Evolutionary conservation across 2,888 invertebrate genomes (phyloP).

Genomic region (Rotaria magnacalcarata): DNA sequence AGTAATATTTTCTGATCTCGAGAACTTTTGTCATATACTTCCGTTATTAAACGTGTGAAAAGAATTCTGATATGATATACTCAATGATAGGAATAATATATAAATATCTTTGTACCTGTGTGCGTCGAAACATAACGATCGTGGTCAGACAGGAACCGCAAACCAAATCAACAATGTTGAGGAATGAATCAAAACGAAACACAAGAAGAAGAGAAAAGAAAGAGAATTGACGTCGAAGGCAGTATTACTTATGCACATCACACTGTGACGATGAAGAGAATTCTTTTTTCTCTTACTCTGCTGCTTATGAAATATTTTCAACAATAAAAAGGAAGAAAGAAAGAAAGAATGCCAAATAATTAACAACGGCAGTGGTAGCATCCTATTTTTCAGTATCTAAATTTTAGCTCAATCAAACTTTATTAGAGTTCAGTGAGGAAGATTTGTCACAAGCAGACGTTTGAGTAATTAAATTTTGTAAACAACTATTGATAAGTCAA

Average conservation of each 20-base stretch:
- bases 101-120: not conserved
- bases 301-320: not conserved
- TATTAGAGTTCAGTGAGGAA: not conserved
- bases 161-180: constrained; percentile 1
- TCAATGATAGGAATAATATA: not conserved
- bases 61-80: not conserved
- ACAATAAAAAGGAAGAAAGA: not conserved
- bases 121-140: not conserved
- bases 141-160: constrained; percentile 11
- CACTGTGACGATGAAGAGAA: not conserved
- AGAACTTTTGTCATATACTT: not conserved
- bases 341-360: not conserved
- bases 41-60: not conserved
- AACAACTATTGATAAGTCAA: not conserved
- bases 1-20: not conserved
- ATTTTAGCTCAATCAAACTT: not conserved
- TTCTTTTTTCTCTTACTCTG: not conserved
- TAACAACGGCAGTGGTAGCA: not conserved
- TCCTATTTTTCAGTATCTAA: not conserved
- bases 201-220: not conserved
- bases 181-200: constrained; percentile 21
- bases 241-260: constrained; percentile 1
- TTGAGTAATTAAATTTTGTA: not conserved
- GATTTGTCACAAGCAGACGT: not conserved
- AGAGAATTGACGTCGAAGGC: not conserved